Evolutionary conservation across 2,888 invertebrate genomes (phyloP).

Genomic region (Mellilla xanthometata): DNA sequence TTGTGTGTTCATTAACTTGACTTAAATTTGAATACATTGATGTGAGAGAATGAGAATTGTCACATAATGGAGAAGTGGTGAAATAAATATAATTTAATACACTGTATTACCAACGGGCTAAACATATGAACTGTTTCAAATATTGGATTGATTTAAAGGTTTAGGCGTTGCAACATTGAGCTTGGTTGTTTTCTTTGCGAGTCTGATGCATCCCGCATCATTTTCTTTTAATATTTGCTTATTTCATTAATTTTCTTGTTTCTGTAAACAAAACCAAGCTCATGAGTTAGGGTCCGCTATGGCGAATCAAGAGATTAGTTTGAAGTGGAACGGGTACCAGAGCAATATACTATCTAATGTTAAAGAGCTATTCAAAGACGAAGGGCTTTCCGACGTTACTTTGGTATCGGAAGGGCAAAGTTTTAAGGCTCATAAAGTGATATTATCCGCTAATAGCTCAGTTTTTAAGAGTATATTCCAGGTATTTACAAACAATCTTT

Average conservation of each 20-base stretch:
- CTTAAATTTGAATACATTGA: too few species aligned
- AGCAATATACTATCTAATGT: slow-evolving; percentile 85
- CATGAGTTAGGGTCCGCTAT: slow-evolving; percentile 40
- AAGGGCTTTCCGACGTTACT: slow-evolving; percentile 86
- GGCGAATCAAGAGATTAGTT: slow-evolving; percentile 84
- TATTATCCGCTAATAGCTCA: slow-evolving; percentile 86
- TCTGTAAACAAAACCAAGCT: slow-evolving; percentile 35
- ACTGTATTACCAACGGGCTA: too few species aligned
- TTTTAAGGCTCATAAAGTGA: slow-evolving; percentile 86
- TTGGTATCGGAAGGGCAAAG: slow-evolving; percentile 85
- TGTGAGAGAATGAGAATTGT: too few species aligned
- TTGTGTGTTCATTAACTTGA: too few species aligned
- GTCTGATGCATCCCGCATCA: slow-evolving; percentile 36
- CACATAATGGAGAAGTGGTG: too few species aligned
- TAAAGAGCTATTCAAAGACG: slow-evolving; percentile 84
- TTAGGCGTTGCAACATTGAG: background rate
- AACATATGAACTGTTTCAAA: too few species aligned
- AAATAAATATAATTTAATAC: too few species aligned
- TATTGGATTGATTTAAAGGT: too few species aligned
- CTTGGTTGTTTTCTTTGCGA: slow-evolving; percentile 36
- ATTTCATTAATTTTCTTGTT: slow-evolving; percentile 33
- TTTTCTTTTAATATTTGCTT: slow-evolving; percentile 36
- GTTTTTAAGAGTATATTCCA: slow-evolving; percentile 85
- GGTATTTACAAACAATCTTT: slow-evolving; percentile 58
- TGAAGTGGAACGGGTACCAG: slow-evolving; percentile 87